Evolutionary conservation across 2,888 invertebrate species (phyloP).

Genomic region (Thymelicus sylvestris): DNA sequence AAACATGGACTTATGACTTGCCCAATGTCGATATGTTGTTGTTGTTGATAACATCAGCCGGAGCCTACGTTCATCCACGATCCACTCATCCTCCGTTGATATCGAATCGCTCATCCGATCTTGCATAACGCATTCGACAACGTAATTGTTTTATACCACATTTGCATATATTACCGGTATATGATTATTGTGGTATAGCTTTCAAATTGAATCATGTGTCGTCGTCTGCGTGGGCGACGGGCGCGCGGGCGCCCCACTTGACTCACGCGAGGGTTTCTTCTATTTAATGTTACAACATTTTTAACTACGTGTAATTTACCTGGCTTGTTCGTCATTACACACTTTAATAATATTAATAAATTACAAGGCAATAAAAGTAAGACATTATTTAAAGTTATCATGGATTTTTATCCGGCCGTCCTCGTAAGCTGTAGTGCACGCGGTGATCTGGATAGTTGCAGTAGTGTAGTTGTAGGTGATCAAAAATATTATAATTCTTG

Average conservation of each 20-base stretch:
- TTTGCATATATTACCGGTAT: conserved; percentile 16
- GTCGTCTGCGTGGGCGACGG: neutral
- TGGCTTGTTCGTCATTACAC: neutral
- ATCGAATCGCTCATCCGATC: conserved; percentile 22
- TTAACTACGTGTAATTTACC: neutral
- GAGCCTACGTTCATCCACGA: conserved; percentile 10
- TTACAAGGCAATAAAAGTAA: neutral
- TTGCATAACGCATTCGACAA: conserved; percentile 16
- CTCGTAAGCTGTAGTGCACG: too few species aligned
- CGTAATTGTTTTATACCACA: conserved; percentile 23
- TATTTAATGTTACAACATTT: conserved; percentile 1
- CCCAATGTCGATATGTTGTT: neutral
- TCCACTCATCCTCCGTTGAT: conserved; percentile 10
- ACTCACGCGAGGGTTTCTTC: conserved; percentile 4
- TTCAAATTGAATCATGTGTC: conserved; percentile 1
- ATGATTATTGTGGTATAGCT: neutral
- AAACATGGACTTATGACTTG: neutral
- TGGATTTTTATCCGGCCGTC: neutral
- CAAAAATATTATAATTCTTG: too few species aligned
- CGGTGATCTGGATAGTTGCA: too few species aligned
- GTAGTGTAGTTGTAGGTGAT: too few species aligned
- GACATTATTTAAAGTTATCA: neutral
- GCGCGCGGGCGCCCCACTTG: conserved; percentile 14
- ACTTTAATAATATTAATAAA: neutral
- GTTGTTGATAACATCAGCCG: conserved; percentile 5